Percentiles rank a stretch among this genome's conserved stretches.
Conservation (phyloP, 2,888 invertebrate species). For the Synergus gifuensis region DNA sequence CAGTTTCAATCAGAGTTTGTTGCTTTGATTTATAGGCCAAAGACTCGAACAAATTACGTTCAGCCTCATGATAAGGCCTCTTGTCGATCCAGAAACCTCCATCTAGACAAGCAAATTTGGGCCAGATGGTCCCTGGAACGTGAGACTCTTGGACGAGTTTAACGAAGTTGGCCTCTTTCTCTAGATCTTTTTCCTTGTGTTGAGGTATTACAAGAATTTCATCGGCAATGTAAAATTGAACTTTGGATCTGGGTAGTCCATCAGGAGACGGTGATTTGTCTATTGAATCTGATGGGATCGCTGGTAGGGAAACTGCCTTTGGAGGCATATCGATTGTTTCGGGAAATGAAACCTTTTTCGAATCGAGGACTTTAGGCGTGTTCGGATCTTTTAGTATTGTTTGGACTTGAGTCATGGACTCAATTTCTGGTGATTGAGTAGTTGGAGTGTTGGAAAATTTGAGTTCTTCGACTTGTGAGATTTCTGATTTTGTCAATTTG, state of each 20-base stretch:
- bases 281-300: conserved; percentile 32
- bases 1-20: conserved; percentile 58
- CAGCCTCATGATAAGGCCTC: conserved; percentile 83
- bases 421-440: conserved; percentile 14
- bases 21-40: conserved; percentile 79
- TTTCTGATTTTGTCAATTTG: conserved; percentile 43
- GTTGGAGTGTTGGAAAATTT: conserved; percentile 58
- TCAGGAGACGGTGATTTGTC: conserved; percentile 42
- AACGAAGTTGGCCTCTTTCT: conserved; percentile 34
- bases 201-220: conserved; percentile 69
- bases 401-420: conserved; percentile 5
- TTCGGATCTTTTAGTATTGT: conserved; percentile 29
- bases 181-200: conserved; percentile 53
- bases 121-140: conserved; percentile 44
- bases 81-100: conserved; percentile 82
- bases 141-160: conserved; percentile 43
- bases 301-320: conserved; percentile 20
- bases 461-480: conserved; percentile 59
- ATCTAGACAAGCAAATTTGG: conserved; percentile 75
- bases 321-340: conserved; percentile 25
- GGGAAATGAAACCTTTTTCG: conserved; percentile 29
- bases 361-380: not conserved
- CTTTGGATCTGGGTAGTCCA: conserved; percentile 64
- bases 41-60: conserved; percentile 81
- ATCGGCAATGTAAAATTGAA: conserved; percentile 74